A percentile compares a stretch with the other conserved stretches of the same genome.
phyloP scores from a whole-genome alignment of 2,888 invertebrate genomes.

The Apamea epomidion region DNA sequence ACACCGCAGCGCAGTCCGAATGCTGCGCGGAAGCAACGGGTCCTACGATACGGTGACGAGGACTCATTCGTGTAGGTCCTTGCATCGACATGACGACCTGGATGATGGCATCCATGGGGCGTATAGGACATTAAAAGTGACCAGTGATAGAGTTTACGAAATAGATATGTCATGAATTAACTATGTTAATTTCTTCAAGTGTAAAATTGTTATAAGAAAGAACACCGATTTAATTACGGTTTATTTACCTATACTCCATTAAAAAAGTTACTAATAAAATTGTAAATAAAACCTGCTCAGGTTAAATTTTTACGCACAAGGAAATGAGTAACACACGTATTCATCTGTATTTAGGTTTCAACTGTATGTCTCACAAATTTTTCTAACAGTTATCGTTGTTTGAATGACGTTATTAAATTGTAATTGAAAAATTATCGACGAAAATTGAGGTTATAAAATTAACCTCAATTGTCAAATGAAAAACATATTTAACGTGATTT shows the following conservation, averaged over 20 bases:
- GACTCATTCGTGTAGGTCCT: slow-evolving; percentile 83
- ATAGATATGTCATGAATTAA: slow-evolving; percentile 9
- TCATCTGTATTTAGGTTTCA: not conserved
- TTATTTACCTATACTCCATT: not conserved
- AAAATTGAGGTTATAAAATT: not conserved
- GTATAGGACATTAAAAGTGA: slow-evolving; percentile 83
- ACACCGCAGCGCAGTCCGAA: slow-evolving; percentile 79
- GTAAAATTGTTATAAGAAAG: not conserved
- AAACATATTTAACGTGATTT: not conserved
- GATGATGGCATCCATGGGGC: slow-evolving; percentile 84
- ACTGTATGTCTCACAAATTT: too few species aligned
- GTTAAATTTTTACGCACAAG: not conserved
- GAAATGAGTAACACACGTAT: not conserved
- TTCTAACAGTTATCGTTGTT: not conserved
- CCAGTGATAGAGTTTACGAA: slow-evolving; percentile 73
- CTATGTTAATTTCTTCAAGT: not conserved
- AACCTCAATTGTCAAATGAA: not conserved
- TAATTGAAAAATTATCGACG: not conserved
- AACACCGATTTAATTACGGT: not conserved
- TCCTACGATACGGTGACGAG: slow-evolving; percentile 85
- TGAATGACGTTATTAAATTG: not conserved
- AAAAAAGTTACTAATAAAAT: not conserved
- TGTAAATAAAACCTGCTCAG: not conserved
- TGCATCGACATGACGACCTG: slow-evolving; percentile 80
- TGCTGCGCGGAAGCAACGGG: slow-evolving; percentile 75